Evolutionary conservation across 1,140 invertebrate species (phyloP).

Genomic region (Latrodectus geometricus): DNA sequence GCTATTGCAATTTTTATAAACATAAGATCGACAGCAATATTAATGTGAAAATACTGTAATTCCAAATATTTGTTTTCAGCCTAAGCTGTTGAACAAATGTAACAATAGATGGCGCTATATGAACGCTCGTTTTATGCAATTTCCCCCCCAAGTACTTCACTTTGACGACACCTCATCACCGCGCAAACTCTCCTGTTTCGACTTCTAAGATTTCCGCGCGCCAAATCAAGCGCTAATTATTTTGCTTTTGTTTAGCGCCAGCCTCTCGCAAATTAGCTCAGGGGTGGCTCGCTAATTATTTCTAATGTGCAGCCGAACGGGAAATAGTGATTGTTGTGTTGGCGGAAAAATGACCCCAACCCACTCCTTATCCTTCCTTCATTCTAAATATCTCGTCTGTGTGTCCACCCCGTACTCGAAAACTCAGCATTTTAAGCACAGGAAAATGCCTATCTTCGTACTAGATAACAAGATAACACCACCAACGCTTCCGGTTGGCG

Average conservation of each 20-base stretch:
- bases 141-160: constrained; percentile 2
- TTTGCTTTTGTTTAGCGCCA: constrained; percentile 47
- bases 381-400: background rate
- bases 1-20: too few species aligned
- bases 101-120: constrained; percentile 43
- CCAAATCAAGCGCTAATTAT: constrained; percentile 42
- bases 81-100: too few species aligned
- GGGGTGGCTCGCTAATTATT: constrained; percentile 37
- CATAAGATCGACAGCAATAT: too few species aligned
- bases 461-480: constrained; percentile 2
- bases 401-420: background rate
- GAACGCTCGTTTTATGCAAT: background rate
- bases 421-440: background rate
- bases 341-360: constrained; percentile 40
- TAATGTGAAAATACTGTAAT: too few species aligned
- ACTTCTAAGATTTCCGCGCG: constrained; percentile 33
- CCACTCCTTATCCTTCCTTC: constrained; percentile 1
- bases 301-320: constrained; percentile 49
- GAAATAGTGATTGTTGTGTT: constrained; percentile 46
- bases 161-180: background rate
- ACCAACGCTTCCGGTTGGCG: background rate
- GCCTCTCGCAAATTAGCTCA: constrained; percentile 27
- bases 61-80: too few species aligned
- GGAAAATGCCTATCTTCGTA: constrained; percentile 11
- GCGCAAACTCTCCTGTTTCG: background rate